Percentiles rank a stretch among this genome's conserved stretches.
Conservation (phyloP, 2,888 invertebrate genomes). For the Aricia artaxerxes region DNA sequence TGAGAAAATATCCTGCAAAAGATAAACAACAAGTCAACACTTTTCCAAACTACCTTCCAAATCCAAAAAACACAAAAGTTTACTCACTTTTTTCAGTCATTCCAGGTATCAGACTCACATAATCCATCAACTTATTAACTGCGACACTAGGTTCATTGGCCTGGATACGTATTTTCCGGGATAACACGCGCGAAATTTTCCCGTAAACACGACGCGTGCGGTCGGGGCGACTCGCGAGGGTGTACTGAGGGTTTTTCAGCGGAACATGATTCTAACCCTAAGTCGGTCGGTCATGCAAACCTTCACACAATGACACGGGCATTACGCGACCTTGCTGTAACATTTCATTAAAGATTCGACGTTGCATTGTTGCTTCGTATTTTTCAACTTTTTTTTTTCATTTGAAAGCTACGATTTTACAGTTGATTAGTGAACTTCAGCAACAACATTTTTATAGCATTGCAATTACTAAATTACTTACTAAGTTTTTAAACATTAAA, state of each 20-base stretch:
- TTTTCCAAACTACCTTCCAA: not conserved
- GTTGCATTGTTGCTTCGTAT: not conserved
- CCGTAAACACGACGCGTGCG: slow-evolving; percentile 46
- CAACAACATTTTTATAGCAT: not conserved
- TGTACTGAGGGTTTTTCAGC: slow-evolving; percentile 51
- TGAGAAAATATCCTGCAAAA: not conserved
- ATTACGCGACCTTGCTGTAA: slow-evolving; percentile 63
- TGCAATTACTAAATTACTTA: too few species aligned
- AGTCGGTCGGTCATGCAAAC: slow-evolving; percentile 78
- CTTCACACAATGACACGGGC: slow-evolving; percentile 78
- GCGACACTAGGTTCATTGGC: slow-evolving; percentile 4
- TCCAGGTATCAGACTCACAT: slow-evolving; percentile 65
- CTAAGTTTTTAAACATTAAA: too few species aligned
- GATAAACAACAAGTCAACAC: not conserved
- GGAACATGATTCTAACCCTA: slow-evolving; percentile 76
- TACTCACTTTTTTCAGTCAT: slow-evolving; percentile 72
- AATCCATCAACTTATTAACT: slow-evolving; percentile 58
- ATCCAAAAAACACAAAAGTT: not conserved
- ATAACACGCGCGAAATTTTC: slow-evolving; percentile 38
- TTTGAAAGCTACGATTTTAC: not conserved
- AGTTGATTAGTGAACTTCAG: not conserved
- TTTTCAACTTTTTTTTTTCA: not conserved
- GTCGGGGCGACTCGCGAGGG: slow-evolving; percentile 53
- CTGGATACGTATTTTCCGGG: slow-evolving; percentile 40
- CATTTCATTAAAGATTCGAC: slow-evolving; percentile 54